phyloP scores from a whole-genome alignment of 2,113 vertebrate genomes.

The Arenaria interpres region DNA sequence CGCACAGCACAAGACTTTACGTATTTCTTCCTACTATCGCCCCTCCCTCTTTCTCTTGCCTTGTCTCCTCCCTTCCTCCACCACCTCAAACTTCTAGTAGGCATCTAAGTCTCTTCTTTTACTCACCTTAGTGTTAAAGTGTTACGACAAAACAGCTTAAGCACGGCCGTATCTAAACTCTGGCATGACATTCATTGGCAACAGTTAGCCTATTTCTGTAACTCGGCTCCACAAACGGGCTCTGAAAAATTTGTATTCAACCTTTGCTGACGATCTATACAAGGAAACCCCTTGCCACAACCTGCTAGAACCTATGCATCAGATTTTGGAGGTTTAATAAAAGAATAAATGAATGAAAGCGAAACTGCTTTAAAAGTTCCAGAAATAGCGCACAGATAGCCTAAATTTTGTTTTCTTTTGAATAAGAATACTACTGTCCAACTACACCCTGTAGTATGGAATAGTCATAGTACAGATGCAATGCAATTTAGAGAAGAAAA shows the following conservation, averaged over 20 bases:
- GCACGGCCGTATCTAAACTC: not conserved
- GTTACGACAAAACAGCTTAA: not conserved
- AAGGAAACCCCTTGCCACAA: not conserved
- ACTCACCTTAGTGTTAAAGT: not conserved
- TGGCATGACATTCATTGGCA: not conserved
- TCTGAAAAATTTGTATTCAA: not conserved
- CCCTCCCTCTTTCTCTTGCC: not conserved
- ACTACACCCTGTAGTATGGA: not conserved
- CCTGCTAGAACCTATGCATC: not conserved
- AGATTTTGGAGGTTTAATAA: not conserved
- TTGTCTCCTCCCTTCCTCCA: not conserved
- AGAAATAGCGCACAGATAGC: not conserved
- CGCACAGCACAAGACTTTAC: accelerated
- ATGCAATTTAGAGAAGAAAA: not conserved
- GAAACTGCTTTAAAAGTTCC: not conserved
- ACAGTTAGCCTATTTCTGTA: not conserved
- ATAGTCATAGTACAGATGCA: not conserved
- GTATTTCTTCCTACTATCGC: not conserved
- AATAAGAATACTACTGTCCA: not conserved
- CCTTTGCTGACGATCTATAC: not conserved
- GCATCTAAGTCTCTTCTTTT: not conserved
- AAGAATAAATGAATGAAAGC: not conserved
- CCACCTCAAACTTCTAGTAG: not conserved
- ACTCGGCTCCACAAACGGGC: not conserved
- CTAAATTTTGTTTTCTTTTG: not conserved